Conservation (phyloP, 2,797 vertebrate genomes). For the Xerus rutilus region DNA sequence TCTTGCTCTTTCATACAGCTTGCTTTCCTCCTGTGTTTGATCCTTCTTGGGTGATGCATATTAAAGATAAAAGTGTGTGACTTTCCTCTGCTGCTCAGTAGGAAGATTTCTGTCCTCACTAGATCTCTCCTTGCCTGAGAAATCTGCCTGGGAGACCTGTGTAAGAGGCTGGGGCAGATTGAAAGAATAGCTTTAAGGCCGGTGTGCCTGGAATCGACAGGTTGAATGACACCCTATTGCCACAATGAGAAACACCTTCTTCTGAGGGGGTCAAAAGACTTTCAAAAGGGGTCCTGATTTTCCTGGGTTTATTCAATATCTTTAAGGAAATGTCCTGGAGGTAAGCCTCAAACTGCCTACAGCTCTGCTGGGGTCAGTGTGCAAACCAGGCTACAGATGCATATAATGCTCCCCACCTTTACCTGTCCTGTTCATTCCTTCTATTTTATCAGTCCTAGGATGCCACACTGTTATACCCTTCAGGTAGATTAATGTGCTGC, state of each 20-base stretch:
- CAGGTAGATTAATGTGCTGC: fast-evolving
- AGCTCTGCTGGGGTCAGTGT: not conserved
- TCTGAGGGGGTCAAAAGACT: not conserved
- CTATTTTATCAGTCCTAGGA: not conserved
- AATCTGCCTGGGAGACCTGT: not conserved
- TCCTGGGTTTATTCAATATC: not conserved
- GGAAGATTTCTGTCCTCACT: not conserved
- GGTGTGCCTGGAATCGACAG: not conserved
- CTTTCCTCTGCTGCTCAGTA: not conserved
- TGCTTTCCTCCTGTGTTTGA: not conserved
- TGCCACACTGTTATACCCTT: not conserved
- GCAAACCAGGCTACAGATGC: not conserved
- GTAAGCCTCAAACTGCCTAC: not conserved
- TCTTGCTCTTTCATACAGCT: not conserved
- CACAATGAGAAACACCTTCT: not conserved
- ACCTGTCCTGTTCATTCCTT: not conserved
- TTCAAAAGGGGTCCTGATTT: not conserved
- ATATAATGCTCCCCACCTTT: not conserved
- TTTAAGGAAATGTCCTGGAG: not conserved
- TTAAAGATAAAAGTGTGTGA: not conserved
- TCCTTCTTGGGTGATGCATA: not conserved
- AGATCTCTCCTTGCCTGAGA: not conserved
- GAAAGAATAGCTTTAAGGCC: not conserved
- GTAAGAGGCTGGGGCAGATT: not conserved
- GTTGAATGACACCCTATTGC: not conserved